Evolutionary conservation across 2,797 vertebrate species (phyloP).

Genomic region (Hoplostethus mediterraneus): DNA sequence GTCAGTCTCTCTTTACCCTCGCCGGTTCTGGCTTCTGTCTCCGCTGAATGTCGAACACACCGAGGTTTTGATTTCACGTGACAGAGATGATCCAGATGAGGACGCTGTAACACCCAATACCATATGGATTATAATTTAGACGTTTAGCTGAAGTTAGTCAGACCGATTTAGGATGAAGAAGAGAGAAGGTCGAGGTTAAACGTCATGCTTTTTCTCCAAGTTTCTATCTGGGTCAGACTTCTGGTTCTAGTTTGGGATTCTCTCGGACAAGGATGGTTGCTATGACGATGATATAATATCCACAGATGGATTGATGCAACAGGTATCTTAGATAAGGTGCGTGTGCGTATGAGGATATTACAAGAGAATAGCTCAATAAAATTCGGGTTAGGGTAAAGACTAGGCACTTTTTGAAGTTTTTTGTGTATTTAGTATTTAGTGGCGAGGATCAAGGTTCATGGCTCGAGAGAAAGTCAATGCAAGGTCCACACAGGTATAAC

Average conservation of each 20-base stretch:
- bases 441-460: too few species aligned
- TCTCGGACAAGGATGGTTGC: not conserved
- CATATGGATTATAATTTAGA: not conserved
- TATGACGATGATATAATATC: slow-evolving; percentile 1
- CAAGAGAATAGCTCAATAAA: too few species aligned
- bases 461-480: too few species aligned
- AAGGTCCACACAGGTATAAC: not conserved
- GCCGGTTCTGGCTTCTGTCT: not conserved
- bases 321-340: not conserved
- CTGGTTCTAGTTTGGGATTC: slow-evolving; percentile 13
- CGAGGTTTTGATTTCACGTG: not conserved
- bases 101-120: not conserved
- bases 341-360: not conserved
- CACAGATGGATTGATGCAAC: not conserved
- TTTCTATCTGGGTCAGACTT: slow-evolving; percentile 6
- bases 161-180: not conserved
- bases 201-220: not conserved
- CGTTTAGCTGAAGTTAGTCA: not conserved
- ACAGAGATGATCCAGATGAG: slow-evolving; percentile 9
- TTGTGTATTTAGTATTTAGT: too few species aligned
- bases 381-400: too few species aligned
- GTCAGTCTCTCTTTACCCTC: not conserved
- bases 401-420: too few species aligned
- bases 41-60: not conserved
- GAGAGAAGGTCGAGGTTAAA: slow-evolving; percentile 2